Percentiles rank a stretch among this genome's conserved stretches.
phyloP scores from a whole-genome alignment of 1,140 invertebrate genomes.

The Drosophila bifasciata region DNA sequence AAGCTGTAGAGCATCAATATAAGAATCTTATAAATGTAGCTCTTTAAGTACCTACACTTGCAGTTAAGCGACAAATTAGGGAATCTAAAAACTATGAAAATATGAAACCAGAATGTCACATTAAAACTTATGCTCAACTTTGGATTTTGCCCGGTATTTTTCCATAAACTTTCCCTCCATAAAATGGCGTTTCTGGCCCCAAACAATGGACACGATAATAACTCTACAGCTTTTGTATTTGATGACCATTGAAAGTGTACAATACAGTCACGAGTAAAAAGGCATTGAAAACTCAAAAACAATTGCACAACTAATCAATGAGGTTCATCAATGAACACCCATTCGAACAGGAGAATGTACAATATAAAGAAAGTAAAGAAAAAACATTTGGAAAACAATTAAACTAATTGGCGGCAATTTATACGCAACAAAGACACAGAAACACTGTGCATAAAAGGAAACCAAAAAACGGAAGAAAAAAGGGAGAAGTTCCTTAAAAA shows the following conservation, averaged over 20 bases:
- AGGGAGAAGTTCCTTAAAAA: conserved; percentile 3
- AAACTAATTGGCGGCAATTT: conserved; percentile 79
- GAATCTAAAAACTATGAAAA: background rate
- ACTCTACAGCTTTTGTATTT: conserved; percentile 28
- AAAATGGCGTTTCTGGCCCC: background rate
- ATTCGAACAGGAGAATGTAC: conserved; percentile 1
- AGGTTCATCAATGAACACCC: conserved; percentile 44
- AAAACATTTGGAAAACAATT: conserved; percentile 66
- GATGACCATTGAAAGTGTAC: conserved; percentile 35
- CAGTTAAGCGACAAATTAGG: background rate
- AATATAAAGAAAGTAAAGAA: conserved; percentile 14
- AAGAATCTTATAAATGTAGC: no score
- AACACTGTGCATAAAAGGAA: conserved; percentile 22
- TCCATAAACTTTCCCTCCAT: background rate
- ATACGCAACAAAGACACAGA: conserved; percentile 62
- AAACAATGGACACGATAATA: conserved; percentile 36
- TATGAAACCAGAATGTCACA: no score
- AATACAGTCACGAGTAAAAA: conserved; percentile 3
- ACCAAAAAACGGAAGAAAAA: background rate
- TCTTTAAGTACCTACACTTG: no score
- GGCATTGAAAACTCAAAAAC: conserved; percentile 36
- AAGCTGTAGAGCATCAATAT: no score
- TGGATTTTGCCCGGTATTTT: background rate
- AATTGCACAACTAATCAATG: conserved; percentile 74
- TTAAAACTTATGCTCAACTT: conserved; percentile 1